phyloP scores from a whole-genome alignment of 2,797 vertebrate species.

The Leucoraja ocellata region DNA sequence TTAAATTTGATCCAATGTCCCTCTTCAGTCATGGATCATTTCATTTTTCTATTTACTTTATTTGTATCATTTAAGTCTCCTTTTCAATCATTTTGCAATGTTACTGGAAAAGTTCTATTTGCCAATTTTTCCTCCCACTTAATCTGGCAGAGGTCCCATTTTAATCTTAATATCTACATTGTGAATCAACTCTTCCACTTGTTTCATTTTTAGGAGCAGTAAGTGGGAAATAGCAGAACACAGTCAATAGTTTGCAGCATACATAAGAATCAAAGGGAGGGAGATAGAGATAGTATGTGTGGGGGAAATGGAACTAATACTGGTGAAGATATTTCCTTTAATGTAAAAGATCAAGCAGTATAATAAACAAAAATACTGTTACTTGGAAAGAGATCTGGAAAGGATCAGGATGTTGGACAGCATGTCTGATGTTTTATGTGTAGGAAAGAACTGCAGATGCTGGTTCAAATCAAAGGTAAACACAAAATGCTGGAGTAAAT shows the following conservation, averaged over 20 bases:
- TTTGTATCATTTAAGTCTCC: not conserved
- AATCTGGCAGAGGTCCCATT: not conserved
- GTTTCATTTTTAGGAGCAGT: not conserved
- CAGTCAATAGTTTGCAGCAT: not conserved
- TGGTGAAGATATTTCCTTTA: not conserved
- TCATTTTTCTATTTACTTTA: not conserved
- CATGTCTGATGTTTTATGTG: too few relatives aligned
- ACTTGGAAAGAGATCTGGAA: too few relatives aligned
- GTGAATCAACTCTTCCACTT: not conserved
- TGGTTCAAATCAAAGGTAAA: too few relatives aligned
- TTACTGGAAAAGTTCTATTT: not conserved
- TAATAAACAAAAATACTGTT: not conserved
- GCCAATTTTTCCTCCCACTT: not conserved
- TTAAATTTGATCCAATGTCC: too few relatives aligned
- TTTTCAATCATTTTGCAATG: not conserved
- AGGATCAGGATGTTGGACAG: too few relatives aligned
- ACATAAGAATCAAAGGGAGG: not conserved
- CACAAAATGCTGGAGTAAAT: too few relatives aligned
- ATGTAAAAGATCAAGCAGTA: not conserved
- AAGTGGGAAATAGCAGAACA: not conserved
- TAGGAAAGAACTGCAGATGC: too few relatives aligned
- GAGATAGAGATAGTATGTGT: not conserved
- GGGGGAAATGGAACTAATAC: not conserved
- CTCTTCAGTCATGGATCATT: not conserved
- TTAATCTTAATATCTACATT: not conserved